These are phyloP conservation scores for Dryoscopus gambensis DNA, from an alignment of 2,113 vertebrate species.

Conservation along the genomic window DNA sequence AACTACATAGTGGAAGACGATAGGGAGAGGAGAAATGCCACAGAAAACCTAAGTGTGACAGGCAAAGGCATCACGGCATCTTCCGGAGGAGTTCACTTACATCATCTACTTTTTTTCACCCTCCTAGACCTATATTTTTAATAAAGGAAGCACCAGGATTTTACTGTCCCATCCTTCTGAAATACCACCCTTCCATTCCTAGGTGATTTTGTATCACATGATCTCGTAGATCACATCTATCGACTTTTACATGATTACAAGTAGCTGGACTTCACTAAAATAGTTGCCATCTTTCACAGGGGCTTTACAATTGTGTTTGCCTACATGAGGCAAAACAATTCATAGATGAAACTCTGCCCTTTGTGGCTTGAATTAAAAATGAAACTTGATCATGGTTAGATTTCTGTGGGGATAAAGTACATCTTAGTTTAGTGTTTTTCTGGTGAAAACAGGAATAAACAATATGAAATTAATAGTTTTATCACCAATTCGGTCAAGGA, in stretches of 20 bases:
- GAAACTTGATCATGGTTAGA: background rate
- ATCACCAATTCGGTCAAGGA: background rate
- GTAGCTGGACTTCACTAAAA: background rate
- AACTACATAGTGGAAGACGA: background rate
- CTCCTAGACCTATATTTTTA: background rate
- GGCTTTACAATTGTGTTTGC: background rate
- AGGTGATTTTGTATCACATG: background rate
- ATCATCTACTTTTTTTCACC: background rate
- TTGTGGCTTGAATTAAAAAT: background rate
- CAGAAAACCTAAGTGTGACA: background rate
- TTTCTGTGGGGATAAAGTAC: background rate
- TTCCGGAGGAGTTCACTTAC: background rate
- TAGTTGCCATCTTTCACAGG: background rate
- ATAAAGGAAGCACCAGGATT: background rate
- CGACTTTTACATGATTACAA: background rate
- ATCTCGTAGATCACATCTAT: background rate
- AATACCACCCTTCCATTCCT: background rate
- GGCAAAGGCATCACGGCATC: background rate
- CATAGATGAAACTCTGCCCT: background rate
- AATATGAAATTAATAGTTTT: background rate
- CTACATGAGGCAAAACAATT: background rate
- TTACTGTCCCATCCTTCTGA: background rate
- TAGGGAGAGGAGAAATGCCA: background rate
- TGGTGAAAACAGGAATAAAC: background rate
- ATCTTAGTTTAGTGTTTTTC: background rate